Evolutionary conservation across 1,140 invertebrate genomes (phyloP).

Genomic region (Lepidurus apus): DNA sequence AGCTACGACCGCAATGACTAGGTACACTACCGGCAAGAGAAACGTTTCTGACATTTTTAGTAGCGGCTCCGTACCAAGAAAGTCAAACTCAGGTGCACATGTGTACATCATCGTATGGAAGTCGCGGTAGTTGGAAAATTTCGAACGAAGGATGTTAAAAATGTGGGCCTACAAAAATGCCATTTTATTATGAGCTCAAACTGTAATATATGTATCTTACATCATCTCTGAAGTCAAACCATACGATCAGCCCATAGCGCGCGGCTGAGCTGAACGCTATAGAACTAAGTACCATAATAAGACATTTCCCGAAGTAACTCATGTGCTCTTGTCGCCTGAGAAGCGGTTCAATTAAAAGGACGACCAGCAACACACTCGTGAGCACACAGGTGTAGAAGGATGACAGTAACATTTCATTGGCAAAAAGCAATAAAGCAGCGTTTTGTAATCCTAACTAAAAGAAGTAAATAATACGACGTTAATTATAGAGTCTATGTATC

Average conservation of each 20-base stretch:
- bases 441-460: slow-evolving; percentile 46
- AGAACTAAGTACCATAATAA: slow-evolving; percentile 42
- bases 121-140: slow-evolving; percentile 65
- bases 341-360: slow-evolving; percentile 45
- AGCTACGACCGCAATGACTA: slow-evolving; percentile 44
- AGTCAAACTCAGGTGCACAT: slow-evolving; percentile 76
- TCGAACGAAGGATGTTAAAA: slow-evolving; percentile 67
- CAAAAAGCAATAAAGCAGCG: slow-evolving; percentile 53
- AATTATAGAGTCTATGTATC: slow-evolving; percentile 45
- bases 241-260: slow-evolving; percentile 41
- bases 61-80: slow-evolving; percentile 56
- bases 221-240: slow-evolving; percentile 53
- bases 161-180: slow-evolving; percentile 58
- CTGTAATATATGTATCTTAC: slow-evolving; percentile 44
- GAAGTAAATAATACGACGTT: slow-evolving; percentile 35
- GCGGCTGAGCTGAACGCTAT: slow-evolving; percentile 48
- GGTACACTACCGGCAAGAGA: slow-evolving; percentile 53
- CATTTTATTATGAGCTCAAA: slow-evolving; percentile 24
- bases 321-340: slow-evolving; percentile 42
- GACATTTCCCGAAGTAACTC: slow-evolving; percentile 38
- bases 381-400: slow-evolving; percentile 56
- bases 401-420: slow-evolving; percentile 60
- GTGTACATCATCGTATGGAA: slow-evolving; percentile 81
- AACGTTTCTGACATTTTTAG: slow-evolving; percentile 50
- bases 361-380: slow-evolving; percentile 42